Evolutionary conservation across 2,888 invertebrate species (phyloP).

Genomic region (Sympetrum striolatum): DNA sequence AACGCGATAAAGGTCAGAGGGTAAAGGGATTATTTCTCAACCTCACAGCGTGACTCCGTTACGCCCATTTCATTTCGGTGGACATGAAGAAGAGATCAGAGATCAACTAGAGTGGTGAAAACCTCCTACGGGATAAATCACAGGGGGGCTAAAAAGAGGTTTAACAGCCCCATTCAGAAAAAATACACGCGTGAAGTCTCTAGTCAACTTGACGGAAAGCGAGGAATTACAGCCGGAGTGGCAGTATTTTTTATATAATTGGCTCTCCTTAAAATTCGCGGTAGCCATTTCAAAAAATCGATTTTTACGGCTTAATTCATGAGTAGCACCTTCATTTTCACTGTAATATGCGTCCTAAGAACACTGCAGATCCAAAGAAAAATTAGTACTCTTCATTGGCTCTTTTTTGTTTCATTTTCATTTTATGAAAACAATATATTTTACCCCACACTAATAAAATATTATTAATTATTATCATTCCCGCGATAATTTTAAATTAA

Average conservation of each 20-base stretch:
- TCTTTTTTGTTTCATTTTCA: no score
- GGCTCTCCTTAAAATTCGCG: neutral
- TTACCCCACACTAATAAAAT: no score
- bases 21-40: neutral
- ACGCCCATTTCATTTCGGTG: neutral
- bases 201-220: slow-evolving; percentile 2
- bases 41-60: neutral
- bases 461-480: no score
- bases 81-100: neutral
- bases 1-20: slow-evolving; percentile 9
- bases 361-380: no score
- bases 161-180: neutral
- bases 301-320: neutral
- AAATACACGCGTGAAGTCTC: neutral
- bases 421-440: no score
- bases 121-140: slow-evolving; percentile 25
- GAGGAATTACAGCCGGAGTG: neutral
- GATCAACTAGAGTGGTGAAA: neutral
- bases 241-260: neutral
- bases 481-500: no score
- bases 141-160: neutral
- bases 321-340: no score
- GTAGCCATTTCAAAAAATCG: neutral
- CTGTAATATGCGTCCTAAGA: no score
- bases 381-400: no score